A percentile compares a stretch with the other conserved stretches of the same genome.
phyloP scores from a whole-genome alignment of 2,888 invertebrate species.

The Pseudococcus jackbeardsleyi region DNA sequence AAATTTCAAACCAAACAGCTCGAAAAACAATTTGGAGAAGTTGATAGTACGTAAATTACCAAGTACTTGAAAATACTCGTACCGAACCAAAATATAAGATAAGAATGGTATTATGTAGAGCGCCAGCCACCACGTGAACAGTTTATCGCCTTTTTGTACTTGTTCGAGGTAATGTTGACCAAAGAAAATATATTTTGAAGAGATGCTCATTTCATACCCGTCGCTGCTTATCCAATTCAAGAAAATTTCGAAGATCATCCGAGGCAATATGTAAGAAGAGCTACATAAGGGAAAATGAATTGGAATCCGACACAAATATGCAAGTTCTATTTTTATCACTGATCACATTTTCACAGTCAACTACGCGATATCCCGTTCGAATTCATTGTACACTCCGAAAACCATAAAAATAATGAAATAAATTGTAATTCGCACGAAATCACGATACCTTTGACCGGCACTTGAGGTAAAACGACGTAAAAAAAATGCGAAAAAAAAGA shows the following conservation, averaged over 20 bases:
- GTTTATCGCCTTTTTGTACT: not conserved
- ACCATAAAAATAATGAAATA: not conserved
- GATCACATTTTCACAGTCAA: constrained; percentile 19
- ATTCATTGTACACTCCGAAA: not conserved
- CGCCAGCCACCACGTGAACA: not conserved
- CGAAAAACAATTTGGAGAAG: too few species aligned
- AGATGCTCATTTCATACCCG: not conserved
- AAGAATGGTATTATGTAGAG: not conserved
- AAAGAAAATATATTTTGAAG: not conserved
- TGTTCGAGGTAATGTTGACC: not conserved
- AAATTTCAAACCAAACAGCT: not conserved
- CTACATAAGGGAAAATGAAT: not conserved
- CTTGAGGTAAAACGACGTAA: not conserved
- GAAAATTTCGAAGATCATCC: not conserved
- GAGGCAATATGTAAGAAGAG: not conserved
- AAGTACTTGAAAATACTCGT: not conserved
- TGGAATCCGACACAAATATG: not conserved
- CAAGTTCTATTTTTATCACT: not conserved
- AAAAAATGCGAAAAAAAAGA: not conserved
- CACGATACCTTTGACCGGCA: constrained; percentile 37
- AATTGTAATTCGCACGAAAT: not conserved
- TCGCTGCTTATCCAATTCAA: not conserved
- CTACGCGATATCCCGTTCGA: not conserved
- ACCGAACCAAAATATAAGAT: not conserved
- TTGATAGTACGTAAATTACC: too few species aligned